Percentiles rank a stretch among this genome's conserved stretches.
These are phyloP conservation scores for Carposina sasakii DNA, from an alignment of 1,140 invertebrate genomes.

Conservation along the genomic window DNA sequence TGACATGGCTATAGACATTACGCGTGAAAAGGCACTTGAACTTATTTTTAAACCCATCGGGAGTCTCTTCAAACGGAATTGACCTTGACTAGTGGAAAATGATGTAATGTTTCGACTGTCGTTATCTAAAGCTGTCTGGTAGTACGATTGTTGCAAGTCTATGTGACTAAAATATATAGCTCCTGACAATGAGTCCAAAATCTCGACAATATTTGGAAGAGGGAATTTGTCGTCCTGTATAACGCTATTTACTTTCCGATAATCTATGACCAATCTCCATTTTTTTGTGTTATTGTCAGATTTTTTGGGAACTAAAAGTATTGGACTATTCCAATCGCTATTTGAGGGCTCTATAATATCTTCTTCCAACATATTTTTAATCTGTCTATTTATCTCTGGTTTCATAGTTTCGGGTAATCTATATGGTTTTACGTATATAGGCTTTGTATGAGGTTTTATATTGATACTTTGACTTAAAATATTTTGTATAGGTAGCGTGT, in stretches of 20 bases:
- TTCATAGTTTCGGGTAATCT: neutral
- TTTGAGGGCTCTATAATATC: neutral
- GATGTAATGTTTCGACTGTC: slow-evolving; percentile 2
- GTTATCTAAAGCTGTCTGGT: neutral
- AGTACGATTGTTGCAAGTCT: neutral
- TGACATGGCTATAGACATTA: neutral
- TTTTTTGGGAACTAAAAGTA: slow-evolving; percentile 11
- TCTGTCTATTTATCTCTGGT: slow-evolving; percentile 5
- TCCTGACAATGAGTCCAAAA: slow-evolving; percentile 6
- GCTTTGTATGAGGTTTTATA: neutral
- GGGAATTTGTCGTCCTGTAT: slow-evolving; percentile 21
- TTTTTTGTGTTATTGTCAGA: neutral
- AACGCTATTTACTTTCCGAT: slow-evolving; percentile 46
- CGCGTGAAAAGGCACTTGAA: neutral
- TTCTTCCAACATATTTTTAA: slow-evolving; percentile 6
- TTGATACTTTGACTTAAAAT: neutral
- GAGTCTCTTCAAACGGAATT: neutral
- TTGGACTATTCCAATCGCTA: slow-evolving; percentile 6
- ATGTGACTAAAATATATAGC: neutral
- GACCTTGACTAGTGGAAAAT: neutral
- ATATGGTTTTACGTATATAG: slow-evolving; percentile 10
- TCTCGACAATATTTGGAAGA: slow-evolving; percentile 10
- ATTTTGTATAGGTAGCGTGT: no score
- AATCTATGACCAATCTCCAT: slow-evolving; percentile 41
- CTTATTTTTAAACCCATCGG: neutral